Evolutionary conservation across 2,888 invertebrate genomes (phyloP).

Genomic region (Limenitis arthemis): DNA sequence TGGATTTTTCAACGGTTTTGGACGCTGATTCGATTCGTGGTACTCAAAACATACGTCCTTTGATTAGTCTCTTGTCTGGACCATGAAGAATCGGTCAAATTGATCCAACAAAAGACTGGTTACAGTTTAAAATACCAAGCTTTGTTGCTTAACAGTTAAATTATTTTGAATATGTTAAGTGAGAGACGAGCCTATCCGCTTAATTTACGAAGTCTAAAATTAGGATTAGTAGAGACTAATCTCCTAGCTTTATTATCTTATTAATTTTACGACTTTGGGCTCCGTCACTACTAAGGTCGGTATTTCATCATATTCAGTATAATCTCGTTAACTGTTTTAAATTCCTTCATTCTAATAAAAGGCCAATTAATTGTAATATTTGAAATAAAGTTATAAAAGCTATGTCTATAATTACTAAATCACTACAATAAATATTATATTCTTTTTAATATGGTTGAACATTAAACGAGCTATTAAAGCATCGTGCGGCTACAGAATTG

Average conservation of each 20-base stretch:
- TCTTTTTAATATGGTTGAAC: no score
- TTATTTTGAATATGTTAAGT: slow-evolving; percentile 2
- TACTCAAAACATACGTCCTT: no score
- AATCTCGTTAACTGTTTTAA: slow-evolving; percentile 9
- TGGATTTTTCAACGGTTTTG: no score
- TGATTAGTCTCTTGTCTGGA: no score
- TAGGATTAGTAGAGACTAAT: no score
- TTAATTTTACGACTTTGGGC: slow-evolving; percentile 53
- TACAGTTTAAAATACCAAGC: slow-evolving; percentile 19
- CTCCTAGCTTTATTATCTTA: slow-evolving; percentile 39
- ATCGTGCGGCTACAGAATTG: no score
- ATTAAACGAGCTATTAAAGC: no score
- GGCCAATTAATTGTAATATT: slow-evolving; percentile 4
- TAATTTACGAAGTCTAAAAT: no score
- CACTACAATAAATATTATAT: no score
- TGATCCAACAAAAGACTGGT: slow-evolving; percentile 32
- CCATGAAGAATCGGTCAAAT: slow-evolving; percentile 63
- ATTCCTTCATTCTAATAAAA: slow-evolving; percentile 3
- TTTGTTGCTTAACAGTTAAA: slow-evolving; percentile 13
- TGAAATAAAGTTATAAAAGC: slow-evolving; percentile 9
- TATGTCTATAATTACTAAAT: no score
- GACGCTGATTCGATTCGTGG: no score
- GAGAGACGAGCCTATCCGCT: no score
- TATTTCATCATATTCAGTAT: slow-evolving; percentile 24
- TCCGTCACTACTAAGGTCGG: slow-evolving; percentile 40